Base-by-base conservation (phyloP, 2,888 invertebrate genomes). In the Dynastes grantii region DNA sequence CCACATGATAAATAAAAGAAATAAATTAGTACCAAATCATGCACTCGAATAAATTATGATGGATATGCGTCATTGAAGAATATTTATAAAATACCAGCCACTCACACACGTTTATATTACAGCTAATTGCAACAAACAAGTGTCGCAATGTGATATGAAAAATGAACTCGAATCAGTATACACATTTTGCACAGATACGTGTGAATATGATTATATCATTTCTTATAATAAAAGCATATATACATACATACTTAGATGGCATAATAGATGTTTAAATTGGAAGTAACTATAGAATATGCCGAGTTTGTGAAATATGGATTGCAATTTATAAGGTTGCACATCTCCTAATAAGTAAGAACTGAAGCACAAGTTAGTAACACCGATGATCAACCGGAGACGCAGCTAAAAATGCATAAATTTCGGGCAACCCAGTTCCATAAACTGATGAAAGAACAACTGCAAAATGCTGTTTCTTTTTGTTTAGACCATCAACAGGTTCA, bases 21-120 rank as follows among this genome's bases (percentile, higher is more conserved):
- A 65, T 65, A 65, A 65, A 65, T 65, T 65, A 65, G 29, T 65
- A 65, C 37, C 37, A 65, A 65, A 32, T 37, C 65, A 65, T 65
- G 65, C 45, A n/a, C 29, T 16, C 65, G 65, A 37, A 65, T 65
- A 32, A 65, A 65, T 65, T 40, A 65, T 16, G 65, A 65, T n/a
- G 32, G 64, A 32, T 64, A 64, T 32, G 32, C 64, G 64, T 64
- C 64, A 64, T 37, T 64, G 11, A 64, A 4, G 37, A 64, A 64
- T 64, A 64, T 29, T 27, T 32, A 64, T 37, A 64, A 64, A 64
- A 37, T 64, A 37, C 11, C 64, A 32, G 13, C 6, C 64, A 13
- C 32, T 32, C 37, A 2, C 4, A 32, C 64, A 32, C 64, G 64
- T 3, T 64, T 40, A 37, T n/a, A 65, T n/a, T n/a, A 40, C 40